phyloP scores from a whole-genome alignment of 2,113 vertebrate species.

The Anoplopoma fimbria region DNA sequence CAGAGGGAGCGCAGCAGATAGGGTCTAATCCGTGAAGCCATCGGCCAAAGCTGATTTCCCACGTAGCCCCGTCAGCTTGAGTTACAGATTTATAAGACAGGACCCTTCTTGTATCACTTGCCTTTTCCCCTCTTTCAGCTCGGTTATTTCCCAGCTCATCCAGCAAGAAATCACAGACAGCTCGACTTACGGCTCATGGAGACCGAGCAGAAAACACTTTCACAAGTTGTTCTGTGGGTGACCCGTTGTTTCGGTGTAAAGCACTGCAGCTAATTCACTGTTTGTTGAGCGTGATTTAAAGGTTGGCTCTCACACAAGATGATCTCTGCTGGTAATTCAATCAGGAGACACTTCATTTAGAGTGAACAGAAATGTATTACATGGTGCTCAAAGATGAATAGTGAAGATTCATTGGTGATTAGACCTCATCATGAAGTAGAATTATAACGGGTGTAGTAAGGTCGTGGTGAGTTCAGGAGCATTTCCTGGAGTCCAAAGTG shows the following conservation, averaged over 20 bases:
- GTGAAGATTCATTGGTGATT: neutral
- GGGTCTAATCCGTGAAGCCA: constrained; percentile 65
- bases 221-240: neutral
- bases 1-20: constrained; percentile 54
- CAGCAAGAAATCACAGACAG: constrained; percentile 54
- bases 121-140: constrained; percentile 58
- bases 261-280: neutral
- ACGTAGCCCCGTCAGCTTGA: constrained; percentile 70
- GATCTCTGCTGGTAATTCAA: neutral
- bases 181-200: constrained; percentile 43
- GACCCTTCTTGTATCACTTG: constrained; percentile 62
- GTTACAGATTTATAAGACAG: constrained; percentile 79
- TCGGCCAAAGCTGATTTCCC: constrained; percentile 72
- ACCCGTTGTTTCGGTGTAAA: neutral
- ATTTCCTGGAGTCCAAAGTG: neutral
- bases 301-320: neutral
- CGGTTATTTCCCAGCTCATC: constrained; percentile 53
- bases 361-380: neutral
- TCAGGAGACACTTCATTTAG: neutral
- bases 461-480: neutral
- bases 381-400: neutral
- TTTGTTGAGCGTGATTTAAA: neutral
- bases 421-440: too few species aligned
- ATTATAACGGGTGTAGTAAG: neutral
- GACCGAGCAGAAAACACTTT: neutral